Percentiles rank a stretch among this genome's conserved stretches.
Conservation (phyloP, 30 jellyfish, hydroid and myxozoan species). For the Rhopilema esculentum region DNA sequence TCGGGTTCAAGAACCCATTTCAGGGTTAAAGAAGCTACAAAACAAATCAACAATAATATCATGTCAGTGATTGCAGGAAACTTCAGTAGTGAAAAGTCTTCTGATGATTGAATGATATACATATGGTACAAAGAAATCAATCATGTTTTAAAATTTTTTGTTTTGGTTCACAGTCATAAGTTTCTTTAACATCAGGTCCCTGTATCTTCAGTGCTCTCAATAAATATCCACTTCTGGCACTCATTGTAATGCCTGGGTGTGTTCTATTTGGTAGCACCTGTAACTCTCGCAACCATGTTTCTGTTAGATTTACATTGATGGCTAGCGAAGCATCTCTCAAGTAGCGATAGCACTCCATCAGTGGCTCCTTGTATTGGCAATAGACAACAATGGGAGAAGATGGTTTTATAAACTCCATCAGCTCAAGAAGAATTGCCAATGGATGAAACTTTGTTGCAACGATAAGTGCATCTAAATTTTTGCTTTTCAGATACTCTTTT, state of each 20-base stretch:
- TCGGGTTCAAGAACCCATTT: too few species aligned
- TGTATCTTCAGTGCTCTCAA: slow-evolving; percentile 73
- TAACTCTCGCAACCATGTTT: slow-evolving; percentile 84
- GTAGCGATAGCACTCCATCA: slow-evolving; percentile 82
- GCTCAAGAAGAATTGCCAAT: slow-evolving; percentile 33
- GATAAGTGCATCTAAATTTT: slow-evolving; percentile 73
- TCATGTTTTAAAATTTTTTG: too few species aligned
- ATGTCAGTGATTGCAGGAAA: too few species aligned
- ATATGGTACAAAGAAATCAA: too few species aligned
- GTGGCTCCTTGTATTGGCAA: slow-evolving; percentile 91
- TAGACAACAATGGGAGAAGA: slow-evolving; percentile 85
- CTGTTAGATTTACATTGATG: slow-evolving; percentile 63
- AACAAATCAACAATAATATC: too few species aligned
- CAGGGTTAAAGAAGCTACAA: too few species aligned
- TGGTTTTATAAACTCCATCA: slow-evolving; percentile 71
- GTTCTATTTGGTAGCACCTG: slow-evolving; percentile 89
- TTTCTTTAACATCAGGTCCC: neutral
- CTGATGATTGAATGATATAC: too few species aligned
- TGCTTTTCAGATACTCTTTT: slow-evolving; percentile 20
- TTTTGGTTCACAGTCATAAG: slow-evolving; percentile 6
- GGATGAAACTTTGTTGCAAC: slow-evolving; percentile 87
- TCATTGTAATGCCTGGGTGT: slow-evolving; percentile 85
- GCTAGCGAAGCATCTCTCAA: slow-evolving; percentile 74
- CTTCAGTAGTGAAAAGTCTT: too few species aligned
- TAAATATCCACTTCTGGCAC: slow-evolving; percentile 90